Evolutionary conservation across 1,140 invertebrate genomes (phyloP).

Genomic region (Phortica variegata): DNA sequence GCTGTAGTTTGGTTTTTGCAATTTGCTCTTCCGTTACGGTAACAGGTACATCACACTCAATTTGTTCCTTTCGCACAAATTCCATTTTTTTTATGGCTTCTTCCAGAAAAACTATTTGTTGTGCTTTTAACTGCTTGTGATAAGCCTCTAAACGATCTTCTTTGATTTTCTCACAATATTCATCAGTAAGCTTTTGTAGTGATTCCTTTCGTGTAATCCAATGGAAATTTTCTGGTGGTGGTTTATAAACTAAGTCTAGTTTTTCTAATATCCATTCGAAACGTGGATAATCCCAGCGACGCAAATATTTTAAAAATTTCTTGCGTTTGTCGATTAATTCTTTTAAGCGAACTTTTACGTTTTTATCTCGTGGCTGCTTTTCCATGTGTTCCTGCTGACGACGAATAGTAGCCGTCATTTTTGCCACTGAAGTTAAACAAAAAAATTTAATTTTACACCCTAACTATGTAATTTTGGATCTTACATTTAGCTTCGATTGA

Average conservation of each 20-base stretch:
- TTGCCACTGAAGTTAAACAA: slow-evolving; percentile 58
- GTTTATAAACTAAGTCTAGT: slow-evolving; percentile 75
- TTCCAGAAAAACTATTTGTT: slow-evolving; percentile 69
- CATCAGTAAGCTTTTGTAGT: slow-evolving; percentile 65
- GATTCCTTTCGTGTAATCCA: slow-evolving; percentile 69
- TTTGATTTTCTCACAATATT: slow-evolving; percentile 68
- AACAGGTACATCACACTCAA: slow-evolving; percentile 63
- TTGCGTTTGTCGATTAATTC: slow-evolving; percentile 76
- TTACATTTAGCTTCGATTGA: slow-evolving; percentile 64
- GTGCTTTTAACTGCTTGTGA: slow-evolving; percentile 62
- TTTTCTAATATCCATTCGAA: slow-evolving; percentile 86
- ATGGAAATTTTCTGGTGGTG: slow-evolving; percentile 60
- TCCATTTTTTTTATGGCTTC: slow-evolving; percentile 64
- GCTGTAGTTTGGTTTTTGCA: slow-evolving; percentile 60
- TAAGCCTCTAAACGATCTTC: slow-evolving; percentile 67
- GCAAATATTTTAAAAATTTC: slow-evolving; percentile 68
- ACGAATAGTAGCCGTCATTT: slow-evolving; percentile 61
- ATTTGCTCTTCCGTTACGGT: slow-evolving; percentile 70
- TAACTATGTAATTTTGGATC: slow-evolving; percentile 1
- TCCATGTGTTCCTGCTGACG: slow-evolving; percentile 60
- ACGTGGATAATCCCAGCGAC: slow-evolving; percentile 75
- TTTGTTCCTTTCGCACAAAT: slow-evolving; percentile 72
- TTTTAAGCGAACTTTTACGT: slow-evolving; percentile 63
- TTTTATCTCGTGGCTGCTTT: slow-evolving; percentile 59
- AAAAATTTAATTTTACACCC: not conserved